Evolutionary conservation across 2,888 invertebrate genomes (phyloP), one percentile per base, ranked within the genome.

Genomic region (Nomada goodeniana): DNA sequence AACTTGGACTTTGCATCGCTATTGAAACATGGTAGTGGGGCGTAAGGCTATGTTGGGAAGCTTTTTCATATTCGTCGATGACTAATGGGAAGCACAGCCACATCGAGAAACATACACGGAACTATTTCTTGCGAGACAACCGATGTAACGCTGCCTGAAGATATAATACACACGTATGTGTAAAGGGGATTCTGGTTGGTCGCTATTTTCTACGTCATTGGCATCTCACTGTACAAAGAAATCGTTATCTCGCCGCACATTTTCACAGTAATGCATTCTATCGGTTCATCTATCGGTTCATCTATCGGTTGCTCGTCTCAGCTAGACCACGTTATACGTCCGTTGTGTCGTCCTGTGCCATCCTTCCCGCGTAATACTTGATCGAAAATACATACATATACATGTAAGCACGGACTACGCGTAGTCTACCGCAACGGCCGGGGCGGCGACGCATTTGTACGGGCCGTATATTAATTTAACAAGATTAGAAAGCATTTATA

Each of bases 1-100:
- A 29, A n/a, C 7, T 53, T 36, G 69, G 26, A 71, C 74, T 74
- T 74, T 71, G 75, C 18, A 20, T 61, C 67, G 53, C 36, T 42
- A 13, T 13, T 69, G 29, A 69, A 68, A 83, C 44, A 82, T 78
- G 72, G 70, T 72, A 76, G 52, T 59, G 75, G 9, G 44, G 9
- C 23, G 55, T 29, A 44, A 53, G 20, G 29, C 65, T 57, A 65
- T 50, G 20, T 44, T 23, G 26, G 20, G 11, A 65, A 75, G 70
- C 67, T 53, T 77, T 68, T 79, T 84, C 79, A 26, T 59, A 75
- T 82, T 80, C 65, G 79, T 79, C 79, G 82, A 85, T 84, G 75
- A 80, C 53, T 80, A 82, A 79, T 82, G 74, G 65, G 69, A 72
- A 76, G 76, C 76, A 44, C 71, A 50, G 18, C 50, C 47, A 53